Evolutionary conservation across 2,888 invertebrate species (phyloP), one percentile per base, ranked within the genome.

Genomic region (Coleophora deauratella): DNA sequence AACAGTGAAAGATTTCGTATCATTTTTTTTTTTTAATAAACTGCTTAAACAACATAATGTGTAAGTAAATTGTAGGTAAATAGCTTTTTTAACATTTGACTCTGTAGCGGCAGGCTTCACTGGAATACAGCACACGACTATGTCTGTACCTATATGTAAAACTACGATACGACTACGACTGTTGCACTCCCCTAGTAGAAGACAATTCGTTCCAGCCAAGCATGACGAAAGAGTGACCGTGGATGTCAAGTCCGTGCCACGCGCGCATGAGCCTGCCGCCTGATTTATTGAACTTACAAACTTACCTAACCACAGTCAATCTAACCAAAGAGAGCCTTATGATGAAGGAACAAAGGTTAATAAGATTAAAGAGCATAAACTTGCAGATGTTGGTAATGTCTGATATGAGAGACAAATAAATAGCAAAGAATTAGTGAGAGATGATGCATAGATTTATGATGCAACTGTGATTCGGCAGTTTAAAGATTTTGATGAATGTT

Each of bases 191-290:
- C 75, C 72, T 72, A 61, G 59, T 66, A 63, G 62, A 64, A 71
- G 68, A 70, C 64, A 73, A 82, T 85, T 85, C 62, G 85, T 84
- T 84, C 74, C 79, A 73, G 72, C 67, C 65, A 58, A 71, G 81
- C 78, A 66, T 79, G 65, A 63, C 85, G 72, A 82, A 84, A 76
- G 64, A 56, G 59, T 63, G 62, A 62, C 68, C 66, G 59, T 62
- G 70, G 69, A 63, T 63, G 70, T 74, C 75, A 75, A 75, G 71
- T 74, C 73, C 60, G 58, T 55, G 73, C 69, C 79, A 78, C 75
- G 79, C 73, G 74, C 62, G 54, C 61, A 54, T 62, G 53, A 61
- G 63, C 63, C 66, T 62, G 52, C 63, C 9, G 10, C 11, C 31
- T 31, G 31, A 31, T 31, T 31, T 32, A 3, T 9, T 9, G 9